Evolutionary conservation across 1,140 invertebrate species (phyloP), one percentile per base, ranked within the genome.

Genomic region (Cardiocondyla obscurior): DNA sequence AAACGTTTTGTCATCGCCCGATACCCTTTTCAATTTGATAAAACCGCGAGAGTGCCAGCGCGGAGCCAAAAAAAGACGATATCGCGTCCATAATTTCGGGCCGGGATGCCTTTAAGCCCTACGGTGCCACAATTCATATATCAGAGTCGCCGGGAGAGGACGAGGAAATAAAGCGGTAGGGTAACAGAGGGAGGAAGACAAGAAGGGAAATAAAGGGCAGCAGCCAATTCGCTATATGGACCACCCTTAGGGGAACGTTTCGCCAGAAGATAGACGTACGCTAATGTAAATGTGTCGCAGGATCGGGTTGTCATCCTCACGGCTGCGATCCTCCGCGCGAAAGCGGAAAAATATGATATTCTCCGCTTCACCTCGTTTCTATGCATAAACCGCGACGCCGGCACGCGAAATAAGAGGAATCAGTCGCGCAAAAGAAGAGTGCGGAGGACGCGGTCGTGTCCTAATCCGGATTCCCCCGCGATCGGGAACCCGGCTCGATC

Each of bases 361-460:
- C 72, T 46, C 62, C 44, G 39, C 58, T 58, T 79, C 25, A 74
- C 36, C 81, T 77, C 84, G 85, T 83, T 87, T 83, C 85, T 81
- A 86, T 86, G 85, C 85, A 81, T 87, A 87, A 87, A 86, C 36
- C 53, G 79, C 58, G 85, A 77, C 53, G 83, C 51, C 79, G 67
- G 69, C 60, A 51, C 51, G 39, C 16, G 46, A 22, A 51, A 69
- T 55, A 60, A 67, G 19, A 53, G 60, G 60, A 67, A 67, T 53
- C 58, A 3, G 14, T 16, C 44, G 6, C 19, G 2, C 4, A 25
- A 51, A 1, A 4, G 28, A 76, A n/a, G 25, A 36, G 49, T 5
- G 14, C 14, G 33, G 51, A 30, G 14, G 8, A 58, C 36, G 12
- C 39, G 14, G 19, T 33, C 2, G 46, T 39, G 22, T 16, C 39